Evolutionary conservation across 2,113 vertebrate species (phyloP), one percentile per base, ranked within the genome.

Genomic region (Channa argus): DNA sequence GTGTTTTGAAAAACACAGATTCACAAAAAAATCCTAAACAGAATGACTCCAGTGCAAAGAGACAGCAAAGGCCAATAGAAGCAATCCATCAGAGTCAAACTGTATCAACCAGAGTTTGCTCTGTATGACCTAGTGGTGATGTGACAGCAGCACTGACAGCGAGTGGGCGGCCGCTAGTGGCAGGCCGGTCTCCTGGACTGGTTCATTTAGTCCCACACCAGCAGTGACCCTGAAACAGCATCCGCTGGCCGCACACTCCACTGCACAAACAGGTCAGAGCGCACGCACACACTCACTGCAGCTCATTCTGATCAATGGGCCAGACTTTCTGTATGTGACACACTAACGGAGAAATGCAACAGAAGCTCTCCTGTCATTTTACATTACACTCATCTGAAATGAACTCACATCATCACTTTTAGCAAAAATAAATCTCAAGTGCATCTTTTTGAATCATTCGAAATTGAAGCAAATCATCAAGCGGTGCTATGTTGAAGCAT

Each of bases 201-300:
- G 84, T 91, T 82, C 82, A 91, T 92, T 92, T 90, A 86, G 85
- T 81, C 78, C 78, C 86, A 82, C 80, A 84, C 84, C 88, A 87
- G 79, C 83, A 73, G 74, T 93, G 91, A 94, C 90, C 92, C 89
- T 88, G 89, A 93, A 91, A 93, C 80, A 56, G 87, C 90, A 92
- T 91, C 86, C 82, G 85, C 74, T 83, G 79, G 80, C 79, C 87
- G 92, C 88, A 89, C 89, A 93, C 88, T 88, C 84, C 82, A 86
- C 66, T 91, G 92, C 89, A 87, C 90, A 94, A 92, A 83, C 89
- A 91, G 92, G 92, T 93, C 92, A 92, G 82, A 83, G 55, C 77
- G 39, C 55, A 62, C 74, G 69, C 81, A 73, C 66, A 71, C 67
- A 77, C 85, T 13, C 68, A 71, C 71, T 58, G 69, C 64, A 63